Conservation (phyloP, 2,113 vertebrate species). For the Syngnathus scovelli region DNA sequence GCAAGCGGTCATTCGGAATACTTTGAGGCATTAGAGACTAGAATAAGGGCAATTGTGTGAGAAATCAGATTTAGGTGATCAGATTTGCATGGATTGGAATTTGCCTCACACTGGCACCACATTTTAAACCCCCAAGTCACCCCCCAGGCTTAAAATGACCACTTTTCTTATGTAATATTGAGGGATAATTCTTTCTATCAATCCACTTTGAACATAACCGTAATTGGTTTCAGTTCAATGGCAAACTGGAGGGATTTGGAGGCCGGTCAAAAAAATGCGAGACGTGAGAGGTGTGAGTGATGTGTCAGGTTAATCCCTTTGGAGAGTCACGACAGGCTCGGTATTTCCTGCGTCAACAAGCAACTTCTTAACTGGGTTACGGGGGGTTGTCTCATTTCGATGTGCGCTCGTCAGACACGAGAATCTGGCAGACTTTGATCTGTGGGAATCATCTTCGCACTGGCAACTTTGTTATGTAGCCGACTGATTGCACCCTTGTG, state of each 20-base stretch:
- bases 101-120: conserved; percentile 29
- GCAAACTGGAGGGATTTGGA: conserved; percentile 7
- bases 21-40: conserved; percentile 7
- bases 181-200: conserved; percentile 22
- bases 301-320: conserved; percentile 47
- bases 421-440: conserved; percentile 63
- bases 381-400: conserved; percentile 50
- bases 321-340: conserved; percentile 44
- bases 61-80: conserved; percentile 27
- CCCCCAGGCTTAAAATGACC: conserved; percentile 11
- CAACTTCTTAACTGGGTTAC: conserved; percentile 52
- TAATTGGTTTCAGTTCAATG: not conserved
- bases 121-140: conserved; percentile 22
- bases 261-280: conserved; percentile 37
- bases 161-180: conserved; percentile 8
- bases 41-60: conserved; percentile 24
- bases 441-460: conserved; percentile 57
- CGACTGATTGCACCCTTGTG: conserved; percentile 38
- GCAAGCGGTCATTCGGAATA: not conserved
- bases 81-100: conserved; percentile 39
- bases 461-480: conserved; percentile 53
- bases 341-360: conserved; percentile 57
- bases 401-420: conserved; percentile 48
- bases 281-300: conserved; percentile 26
- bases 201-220: conserved; percentile 9